Evolutionary conservation across 2,888 invertebrate species (phyloP).

Genomic region (Calliopum simillimum): DNA sequence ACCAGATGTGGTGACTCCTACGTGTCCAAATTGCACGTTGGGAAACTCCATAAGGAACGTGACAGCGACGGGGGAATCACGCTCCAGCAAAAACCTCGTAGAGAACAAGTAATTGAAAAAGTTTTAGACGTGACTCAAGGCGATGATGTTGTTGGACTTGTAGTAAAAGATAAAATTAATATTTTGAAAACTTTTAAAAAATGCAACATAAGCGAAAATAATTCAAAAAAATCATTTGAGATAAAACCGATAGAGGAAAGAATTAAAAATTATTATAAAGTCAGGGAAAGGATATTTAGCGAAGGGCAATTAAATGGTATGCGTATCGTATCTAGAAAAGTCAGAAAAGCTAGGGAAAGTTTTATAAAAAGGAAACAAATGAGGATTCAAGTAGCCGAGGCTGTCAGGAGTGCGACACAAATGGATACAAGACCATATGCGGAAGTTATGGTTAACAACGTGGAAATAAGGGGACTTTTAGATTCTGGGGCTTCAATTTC

Average conservation of each 20-base stretch:
- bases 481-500: constrained; percentile 31
- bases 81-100: constrained; percentile 3
- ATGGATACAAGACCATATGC: not conserved
- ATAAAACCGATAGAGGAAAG: constrained; percentile 16
- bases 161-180: too few species aligned
- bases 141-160: too few species aligned
- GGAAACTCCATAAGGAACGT: constrained; percentile 11
- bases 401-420: not conserved
- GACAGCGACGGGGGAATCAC: not conserved
- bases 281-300: not conserved
- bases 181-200: not conserved
- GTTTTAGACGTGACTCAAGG: too few species aligned
- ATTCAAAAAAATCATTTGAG: not conserved
- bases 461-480: constrained; percentile 1
- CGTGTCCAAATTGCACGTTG: constrained; percentile 13
- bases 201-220: too few species aligned
- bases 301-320: not conserved
- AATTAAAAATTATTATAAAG: not conserved
- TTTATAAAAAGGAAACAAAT: not conserved
- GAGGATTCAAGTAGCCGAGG: not conserved
- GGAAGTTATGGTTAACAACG: not conserved
- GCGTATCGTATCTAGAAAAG: not conserved
- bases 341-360: not conserved
- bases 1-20: not conserved
- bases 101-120: too few species aligned